Percentiles rank a stretch among this genome's conserved stretches.
phyloP scores from a whole-genome alignment of 2,888 invertebrate genomes.

The Drosophila eohydei region DNA sequence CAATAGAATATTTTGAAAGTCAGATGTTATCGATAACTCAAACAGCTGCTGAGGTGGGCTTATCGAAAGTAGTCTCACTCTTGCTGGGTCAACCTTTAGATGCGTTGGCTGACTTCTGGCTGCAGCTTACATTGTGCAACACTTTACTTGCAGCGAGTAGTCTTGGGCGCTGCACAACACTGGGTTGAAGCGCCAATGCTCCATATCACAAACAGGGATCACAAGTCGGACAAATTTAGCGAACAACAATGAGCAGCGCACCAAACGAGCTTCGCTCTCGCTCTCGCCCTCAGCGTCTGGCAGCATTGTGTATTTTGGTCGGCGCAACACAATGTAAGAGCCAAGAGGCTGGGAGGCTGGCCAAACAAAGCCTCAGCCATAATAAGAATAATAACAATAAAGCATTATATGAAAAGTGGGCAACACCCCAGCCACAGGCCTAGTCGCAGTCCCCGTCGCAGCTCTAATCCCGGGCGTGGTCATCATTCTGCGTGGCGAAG shows the following conservation, averaged over 20 bases:
- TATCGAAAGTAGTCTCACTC: background rate
- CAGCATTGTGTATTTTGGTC: slow-evolving; percentile 17
- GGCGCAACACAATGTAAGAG: slow-evolving; percentile 69
- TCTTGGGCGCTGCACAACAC: slow-evolving; percentile 4
- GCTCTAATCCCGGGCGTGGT: slow-evolving; percentile 5
- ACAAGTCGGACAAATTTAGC: background rate
- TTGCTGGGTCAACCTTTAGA: background rate
- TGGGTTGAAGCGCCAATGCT: slow-evolving; percentile 13
- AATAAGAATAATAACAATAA: slow-evolving; percentile 61
- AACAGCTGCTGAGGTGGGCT: background rate
- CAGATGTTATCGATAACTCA: background rate
- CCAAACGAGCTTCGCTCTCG: background rate
- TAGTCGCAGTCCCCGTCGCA: background rate
- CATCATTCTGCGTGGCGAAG: slow-evolving; percentile 12
- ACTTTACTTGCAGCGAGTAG: background rate
- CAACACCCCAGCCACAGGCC: background rate
- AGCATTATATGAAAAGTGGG: slow-evolving; percentile 31
- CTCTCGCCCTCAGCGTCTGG: background rate
- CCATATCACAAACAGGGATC: slow-evolving; percentile 18
- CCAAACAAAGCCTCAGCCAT: slow-evolving; percentile 54
- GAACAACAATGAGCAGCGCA: slow-evolving; percentile 10
- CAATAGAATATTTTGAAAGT: background rate
- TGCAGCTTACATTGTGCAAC: background rate
- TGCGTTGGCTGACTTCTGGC: background rate
- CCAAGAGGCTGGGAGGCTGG: slow-evolving; percentile 40